phyloP scores from a whole-genome alignment of 2,888 invertebrate genomes.

The Mactromeris polynyma region DNA sequence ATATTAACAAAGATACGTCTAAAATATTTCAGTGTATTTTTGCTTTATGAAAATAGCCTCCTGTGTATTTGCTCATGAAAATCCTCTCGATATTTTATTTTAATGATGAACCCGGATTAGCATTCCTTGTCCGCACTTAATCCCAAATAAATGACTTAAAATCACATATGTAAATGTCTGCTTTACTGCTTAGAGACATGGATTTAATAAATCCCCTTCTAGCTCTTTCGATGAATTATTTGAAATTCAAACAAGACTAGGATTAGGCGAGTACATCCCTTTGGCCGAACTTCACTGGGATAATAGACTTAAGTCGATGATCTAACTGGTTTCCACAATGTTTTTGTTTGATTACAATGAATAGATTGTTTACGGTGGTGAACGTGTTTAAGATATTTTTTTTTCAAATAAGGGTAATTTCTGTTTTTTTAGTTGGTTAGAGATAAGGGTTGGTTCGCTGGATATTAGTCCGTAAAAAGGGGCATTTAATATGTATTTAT shows the following conservation, averaged over 20 bases:
- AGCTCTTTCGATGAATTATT: slow-evolving; percentile 52
- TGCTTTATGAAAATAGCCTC: not conserved
- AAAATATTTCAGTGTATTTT: not conserved
- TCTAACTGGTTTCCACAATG: not conserved
- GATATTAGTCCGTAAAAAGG: slow-evolving; percentile 5
- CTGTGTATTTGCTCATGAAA: slow-evolving; percentile 23
- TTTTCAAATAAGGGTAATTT: not conserved
- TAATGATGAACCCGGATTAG: slow-evolving; percentile 54
- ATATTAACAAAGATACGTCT: not conserved
- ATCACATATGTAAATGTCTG: slow-evolving; percentile 69
- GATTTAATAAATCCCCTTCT: slow-evolving; percentile 57
- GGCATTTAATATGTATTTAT: not conserved
- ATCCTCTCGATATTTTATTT: slow-evolving; percentile 15
- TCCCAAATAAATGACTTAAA: slow-evolving; percentile 61
- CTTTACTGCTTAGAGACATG: slow-evolving; percentile 54
- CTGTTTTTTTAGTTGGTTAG: not conserved
- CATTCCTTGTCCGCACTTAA: slow-evolving; percentile 32
- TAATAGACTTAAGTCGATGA: slow-evolving; percentile 21
- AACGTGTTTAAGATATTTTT: not conserved
- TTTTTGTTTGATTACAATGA: slow-evolving; percentile 12
- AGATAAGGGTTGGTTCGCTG: not conserved
- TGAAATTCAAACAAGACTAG: slow-evolving; percentile 57
- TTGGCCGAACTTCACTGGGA: slow-evolving; percentile 21
- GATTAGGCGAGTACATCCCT: slow-evolving; percentile 46
- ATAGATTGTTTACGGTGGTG: not conserved